Conservation (phyloP, 2,888 invertebrate genomes). For the Drosophila merina region DNA sequence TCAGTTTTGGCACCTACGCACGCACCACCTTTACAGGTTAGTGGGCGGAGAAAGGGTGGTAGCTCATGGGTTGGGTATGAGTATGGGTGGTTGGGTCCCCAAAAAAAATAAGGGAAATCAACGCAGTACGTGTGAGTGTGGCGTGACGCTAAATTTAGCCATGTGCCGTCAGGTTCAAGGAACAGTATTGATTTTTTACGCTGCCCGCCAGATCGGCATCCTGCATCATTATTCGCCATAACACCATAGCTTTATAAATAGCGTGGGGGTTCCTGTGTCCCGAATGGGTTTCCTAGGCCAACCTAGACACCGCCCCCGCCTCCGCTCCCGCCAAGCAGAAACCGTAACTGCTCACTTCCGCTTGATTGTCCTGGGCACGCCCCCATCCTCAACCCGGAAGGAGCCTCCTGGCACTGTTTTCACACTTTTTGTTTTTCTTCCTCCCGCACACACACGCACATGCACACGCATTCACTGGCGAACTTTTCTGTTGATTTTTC, state of each 20-base stretch:
- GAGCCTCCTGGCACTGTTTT: conserved; percentile 30
- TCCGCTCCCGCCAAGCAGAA: neutral
- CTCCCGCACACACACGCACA: conserved; percentile 37
- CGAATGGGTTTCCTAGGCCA: neutral
- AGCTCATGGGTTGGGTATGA: neutral
- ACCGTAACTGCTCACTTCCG: conserved; percentile 72
- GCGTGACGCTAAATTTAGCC: conserved; percentile 60
- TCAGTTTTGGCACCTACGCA: conserved; percentile 58
- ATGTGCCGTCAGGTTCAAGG: conserved; percentile 50
- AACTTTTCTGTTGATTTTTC: conserved; percentile 63
- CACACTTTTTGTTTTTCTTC: conserved; percentile 55
- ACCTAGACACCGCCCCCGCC: conserved; percentile 22
- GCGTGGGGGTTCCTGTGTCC: conserved; percentile 46
- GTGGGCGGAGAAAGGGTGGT: conserved; percentile 27
- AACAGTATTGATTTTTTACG: conserved; percentile 67
- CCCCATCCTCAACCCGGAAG: conserved; percentile 2
- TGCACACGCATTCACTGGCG: conserved; percentile 30
- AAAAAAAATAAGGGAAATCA: conserved; percentile 12
- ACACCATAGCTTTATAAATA: conserved; percentile 54
- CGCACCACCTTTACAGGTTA: conserved; percentile 47
- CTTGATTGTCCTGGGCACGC: conserved; percentile 55
- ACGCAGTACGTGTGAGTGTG: conserved; percentile 23
- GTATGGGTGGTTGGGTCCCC: conserved; percentile 16
- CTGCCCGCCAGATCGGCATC: conserved; percentile 35
- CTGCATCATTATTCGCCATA: conserved; percentile 48